phyloP scores from a whole-genome alignment of 64 coral and sea anemone genomes.

The Pocillopora damicornis region DNA sequence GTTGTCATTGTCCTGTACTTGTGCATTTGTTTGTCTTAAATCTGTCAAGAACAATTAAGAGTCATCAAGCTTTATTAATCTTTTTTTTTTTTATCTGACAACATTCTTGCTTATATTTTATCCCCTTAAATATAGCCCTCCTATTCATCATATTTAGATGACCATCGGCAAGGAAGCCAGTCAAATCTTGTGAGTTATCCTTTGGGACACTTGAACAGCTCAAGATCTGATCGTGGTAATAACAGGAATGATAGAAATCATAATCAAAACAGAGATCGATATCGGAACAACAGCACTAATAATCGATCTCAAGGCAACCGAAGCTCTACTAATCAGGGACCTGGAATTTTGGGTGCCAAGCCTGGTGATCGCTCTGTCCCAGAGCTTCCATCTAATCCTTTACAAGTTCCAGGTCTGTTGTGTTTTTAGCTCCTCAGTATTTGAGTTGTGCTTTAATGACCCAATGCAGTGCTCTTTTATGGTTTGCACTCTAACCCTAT shows the following conservation, averaged over 20 bases:
- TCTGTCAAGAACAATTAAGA: not conserved
- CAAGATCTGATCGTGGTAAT: conserved; percentile 24
- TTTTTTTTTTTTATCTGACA: not conserved
- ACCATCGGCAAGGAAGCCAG: conserved; percentile 1
- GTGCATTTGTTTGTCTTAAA: not conserved
- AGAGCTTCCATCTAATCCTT: conserved; percentile 28
- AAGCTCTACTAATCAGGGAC: conserved; percentile 45
- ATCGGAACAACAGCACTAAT: conserved; percentile 36
- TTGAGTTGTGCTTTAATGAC: not conserved
- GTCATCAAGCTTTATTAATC: not conserved
- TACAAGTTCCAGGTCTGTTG: conserved; percentile 46
- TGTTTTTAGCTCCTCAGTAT: not conserved
- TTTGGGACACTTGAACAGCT: conserved; percentile 8
- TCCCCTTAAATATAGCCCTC: conserved; percentile 59
- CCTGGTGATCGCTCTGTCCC: conserved; percentile 53
- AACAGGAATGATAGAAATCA: conserved; percentile 43
- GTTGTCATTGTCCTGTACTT: too few species aligned
- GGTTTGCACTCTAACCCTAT: not conserved
- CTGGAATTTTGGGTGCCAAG: conserved; percentile 68
- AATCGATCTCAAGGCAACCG: conserved; percentile 42
- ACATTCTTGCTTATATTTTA: conserved; percentile 44
- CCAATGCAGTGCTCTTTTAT: not conserved
- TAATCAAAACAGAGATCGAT: conserved; percentile 51
- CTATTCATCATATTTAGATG: conserved; percentile 36
- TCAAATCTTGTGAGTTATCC: conserved; percentile 36